Percentiles rank a stretch among this genome's conserved stretches.
These are phyloP conservation scores for Aphelenchoides besseyi DNA, from an alignment of 1,140 invertebrate genomes.

Conservation along the genomic window DNA sequence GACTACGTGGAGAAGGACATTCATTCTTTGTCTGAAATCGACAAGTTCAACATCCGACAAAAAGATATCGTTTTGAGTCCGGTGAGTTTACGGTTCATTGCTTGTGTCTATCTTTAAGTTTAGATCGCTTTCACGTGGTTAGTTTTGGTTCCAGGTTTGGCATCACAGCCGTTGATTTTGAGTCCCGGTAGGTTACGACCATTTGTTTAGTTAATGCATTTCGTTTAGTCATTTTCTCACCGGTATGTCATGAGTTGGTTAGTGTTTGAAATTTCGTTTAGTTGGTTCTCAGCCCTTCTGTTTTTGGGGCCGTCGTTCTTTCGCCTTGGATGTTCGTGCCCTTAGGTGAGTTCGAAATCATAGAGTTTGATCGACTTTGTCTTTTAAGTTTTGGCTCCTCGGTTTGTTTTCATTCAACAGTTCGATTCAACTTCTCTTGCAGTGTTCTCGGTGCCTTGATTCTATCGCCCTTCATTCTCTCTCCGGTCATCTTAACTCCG, in stretches of 20 bases:
- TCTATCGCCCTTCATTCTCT: slow-evolving; percentile 49
- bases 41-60: slow-evolving; percentile 21
- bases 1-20: slow-evolving; percentile 27
- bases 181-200: slow-evolving; percentile 21
- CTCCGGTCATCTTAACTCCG: slow-evolving; percentile 41
- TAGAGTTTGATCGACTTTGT: not conserved
- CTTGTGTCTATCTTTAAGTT: not conserved
- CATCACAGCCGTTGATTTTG: slow-evolving; percentile 26
- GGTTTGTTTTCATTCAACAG: slow-evolving; percentile 23
- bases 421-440: slow-evolving; percentile 24
- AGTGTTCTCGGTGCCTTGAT: slow-evolving; percentile 43
- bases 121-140: slow-evolving; percentile 33
- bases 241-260: slow-evolving; percentile 12
- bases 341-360: slow-evolving; percentile 25
- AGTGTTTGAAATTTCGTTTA: slow-evolving; percentile 21
- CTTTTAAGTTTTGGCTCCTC: slow-evolving; percentile 29
- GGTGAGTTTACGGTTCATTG: not conserved
- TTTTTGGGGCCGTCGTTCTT: slow-evolving; percentile 40
- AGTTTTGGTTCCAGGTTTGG: slow-evolving; percentile 7
- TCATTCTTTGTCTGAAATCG: slow-evolving; percentile 18
- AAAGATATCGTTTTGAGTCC: slow-evolving; percentile 10
- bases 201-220: slow-evolving; percentile 6
- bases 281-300: slow-evolving; percentile 44
- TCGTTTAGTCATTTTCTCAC: slow-evolving; percentile 29
- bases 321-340: slow-evolving; percentile 53